phyloP scores from a whole-genome alignment of 2,888 invertebrate genomes.

The Agrochola lota region DNA sequence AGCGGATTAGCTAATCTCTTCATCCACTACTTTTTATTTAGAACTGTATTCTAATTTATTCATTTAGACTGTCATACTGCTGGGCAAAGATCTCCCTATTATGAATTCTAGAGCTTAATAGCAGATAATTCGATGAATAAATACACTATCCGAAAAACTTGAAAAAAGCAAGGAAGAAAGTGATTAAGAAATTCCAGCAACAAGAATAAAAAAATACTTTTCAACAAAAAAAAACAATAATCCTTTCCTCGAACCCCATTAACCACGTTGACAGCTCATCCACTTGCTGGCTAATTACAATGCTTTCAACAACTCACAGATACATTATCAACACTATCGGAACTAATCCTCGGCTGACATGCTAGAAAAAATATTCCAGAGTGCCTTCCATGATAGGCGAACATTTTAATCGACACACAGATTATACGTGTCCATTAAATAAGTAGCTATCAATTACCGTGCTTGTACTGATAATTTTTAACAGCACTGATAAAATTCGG shows the following conservation, averaged over 20 bases:
- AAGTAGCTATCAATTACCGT: slow-evolving; percentile 88
- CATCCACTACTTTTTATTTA: background rate
- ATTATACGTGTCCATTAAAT: slow-evolving; percentile 87
- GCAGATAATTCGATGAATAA: background rate
- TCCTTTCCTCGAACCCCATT: slow-evolving; percentile 49
- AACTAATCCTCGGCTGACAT: slow-evolving; percentile 66
- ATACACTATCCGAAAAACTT: background rate
- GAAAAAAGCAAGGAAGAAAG: background rate
- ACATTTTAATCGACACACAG: slow-evolving; percentile 76
- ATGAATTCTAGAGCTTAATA: background rate
- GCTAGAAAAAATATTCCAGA: slow-evolving; percentile 67
- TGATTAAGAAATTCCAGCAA: background rate
- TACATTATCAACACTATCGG: slow-evolving; percentile 64
- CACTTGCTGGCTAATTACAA: slow-evolving; percentile 66
- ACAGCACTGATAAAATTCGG: slow-evolving; percentile 82
- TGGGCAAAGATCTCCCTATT: background rate
- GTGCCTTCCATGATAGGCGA: slow-evolving; percentile 65
- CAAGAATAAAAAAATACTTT: background rate
- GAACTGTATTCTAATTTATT: background rate
- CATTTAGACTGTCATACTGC: background rate
- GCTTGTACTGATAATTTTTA: slow-evolving; percentile 79
- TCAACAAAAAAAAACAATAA: slow-evolving; percentile 43
- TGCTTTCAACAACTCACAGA: slow-evolving; percentile 71
- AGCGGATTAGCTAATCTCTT: background rate
- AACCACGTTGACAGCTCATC: slow-evolving; percentile 57